Evolutionary conservation across 2,888 invertebrate genomes (phyloP), one percentile per base, ranked within the genome.

Genomic region (Dendrolimus pini): DNA sequence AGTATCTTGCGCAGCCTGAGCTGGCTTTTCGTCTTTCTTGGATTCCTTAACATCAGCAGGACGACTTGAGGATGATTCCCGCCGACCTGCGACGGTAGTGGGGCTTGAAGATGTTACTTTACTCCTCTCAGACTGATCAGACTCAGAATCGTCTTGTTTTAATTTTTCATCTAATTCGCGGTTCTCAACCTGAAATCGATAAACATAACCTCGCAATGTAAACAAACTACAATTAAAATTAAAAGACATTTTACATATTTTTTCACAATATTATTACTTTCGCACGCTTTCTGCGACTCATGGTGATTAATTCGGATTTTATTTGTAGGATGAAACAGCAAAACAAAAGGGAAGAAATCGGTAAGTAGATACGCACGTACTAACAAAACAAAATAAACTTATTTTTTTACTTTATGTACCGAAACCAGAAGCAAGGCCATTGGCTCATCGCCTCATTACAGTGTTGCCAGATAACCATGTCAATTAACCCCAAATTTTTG

Each of bases 131-230:
- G 93, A 92, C 55, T 92, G 90, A 71, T 94, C 94, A 1, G 93
- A 92, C 62, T 91, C 90, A 67, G 93, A 93, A 72, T 93, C 94
- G 62, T 94, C 94, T 58, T 91, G 81, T 77, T 92, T 93, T 61
- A 92, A 89, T 71, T 94, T 94, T 67, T 94, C 94, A 67, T 94
- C 94, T 71, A 93, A 80, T 81, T 94, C 94, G 70, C 88, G 87
- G 75, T 78, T 85, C 72, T 90, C 90, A 55, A 81, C 82, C 90
- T 90, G 67, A 58, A 65, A 83, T 82, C 79, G 63, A 83, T 81
- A 93, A 92, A 93, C 81, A 94, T 94, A 82, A 94, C 92, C 93
- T 93, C 13, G 56, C 59, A 47, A 47, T 9, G 47, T 9, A 47
- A 9, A 47, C 9, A 10, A 47, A 47, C 47, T 10, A 9, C 47